Conservation (phyloP, 2,888 invertebrate genomes). For the Lasioglossum pauxillum region DNA sequence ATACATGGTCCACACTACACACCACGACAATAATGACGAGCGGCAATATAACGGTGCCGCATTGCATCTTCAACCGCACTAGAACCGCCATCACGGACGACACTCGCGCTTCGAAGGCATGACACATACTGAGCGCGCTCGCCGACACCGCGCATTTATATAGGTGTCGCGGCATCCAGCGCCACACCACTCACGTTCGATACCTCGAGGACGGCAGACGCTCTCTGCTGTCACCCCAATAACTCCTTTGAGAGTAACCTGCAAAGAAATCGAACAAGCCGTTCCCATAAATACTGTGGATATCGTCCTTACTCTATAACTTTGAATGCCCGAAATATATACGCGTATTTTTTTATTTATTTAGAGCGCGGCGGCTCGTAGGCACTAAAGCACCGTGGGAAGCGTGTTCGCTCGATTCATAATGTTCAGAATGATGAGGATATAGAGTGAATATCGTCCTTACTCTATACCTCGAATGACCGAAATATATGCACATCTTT, state of each 20-base stretch:
- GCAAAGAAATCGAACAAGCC: slow-evolving; percentile 61
- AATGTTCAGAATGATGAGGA: neutral
- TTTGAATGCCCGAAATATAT: neutral
- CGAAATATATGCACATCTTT: no score
- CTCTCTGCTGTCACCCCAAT: slow-evolving; percentile 62
- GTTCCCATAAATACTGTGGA: slow-evolving; percentile 29
- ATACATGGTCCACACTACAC: slow-evolving; percentile 77
- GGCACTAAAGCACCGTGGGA: neutral
- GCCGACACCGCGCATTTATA: slow-evolving; percentile 77
- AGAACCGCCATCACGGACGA: slow-evolving; percentile 81
- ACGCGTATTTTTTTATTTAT: neutral
- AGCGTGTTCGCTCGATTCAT: neutral
- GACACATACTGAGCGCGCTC: slow-evolving; percentile 80
- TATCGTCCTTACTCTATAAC: neutral
- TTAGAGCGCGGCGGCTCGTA: neutral
- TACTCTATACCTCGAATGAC: no score
- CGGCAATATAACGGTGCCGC: slow-evolving; percentile 76
- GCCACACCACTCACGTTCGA: slow-evolving; percentile 72
- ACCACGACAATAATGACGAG: slow-evolving; percentile 76
- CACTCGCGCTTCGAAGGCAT: slow-evolving; percentile 78
- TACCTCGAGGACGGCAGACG: slow-evolving; percentile 62
- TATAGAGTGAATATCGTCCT: no score
- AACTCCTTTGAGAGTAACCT: slow-evolving; percentile 67
- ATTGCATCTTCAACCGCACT: slow-evolving; percentile 83
- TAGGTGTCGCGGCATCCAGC: slow-evolving; percentile 71